Conservation (phyloP, 1,140 invertebrate genomes). For the Ruditapes philippinarum region DNA sequence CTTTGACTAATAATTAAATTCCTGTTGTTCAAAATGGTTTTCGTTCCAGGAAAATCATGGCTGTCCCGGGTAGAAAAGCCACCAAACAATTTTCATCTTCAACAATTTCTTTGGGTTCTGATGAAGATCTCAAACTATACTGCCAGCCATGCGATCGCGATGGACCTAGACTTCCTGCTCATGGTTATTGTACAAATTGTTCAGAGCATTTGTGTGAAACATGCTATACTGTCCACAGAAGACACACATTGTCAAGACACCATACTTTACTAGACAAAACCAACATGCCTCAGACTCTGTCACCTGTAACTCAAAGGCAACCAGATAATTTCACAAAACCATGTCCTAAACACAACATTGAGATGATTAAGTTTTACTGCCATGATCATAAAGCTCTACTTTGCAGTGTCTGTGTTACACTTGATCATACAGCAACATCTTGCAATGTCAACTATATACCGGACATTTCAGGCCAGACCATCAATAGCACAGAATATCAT, state of each 20-base stretch:
- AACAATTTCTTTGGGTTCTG: neutral
- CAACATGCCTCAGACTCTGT: neutral
- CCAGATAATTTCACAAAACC: neutral
- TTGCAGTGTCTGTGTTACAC: too few relatives aligned
- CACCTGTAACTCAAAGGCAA: neutral
- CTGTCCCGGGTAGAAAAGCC: neutral
- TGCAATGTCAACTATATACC: neutral
- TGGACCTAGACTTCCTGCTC: neutral
- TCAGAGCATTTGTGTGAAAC: neutral
- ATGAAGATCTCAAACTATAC: too few relatives aligned
- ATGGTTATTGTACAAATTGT: neutral
- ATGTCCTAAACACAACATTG: neutral
- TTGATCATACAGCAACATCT: too few relatives aligned
- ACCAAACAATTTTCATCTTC: neutral
- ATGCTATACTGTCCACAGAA: neutral
- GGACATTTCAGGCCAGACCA: neutral
- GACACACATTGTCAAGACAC: neutral
- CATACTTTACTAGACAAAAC: neutral
- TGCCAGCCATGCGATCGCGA: neutral
- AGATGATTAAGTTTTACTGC: too few relatives aligned
- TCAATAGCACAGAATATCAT: neutral
- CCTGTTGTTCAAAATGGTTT: too few relatives aligned
- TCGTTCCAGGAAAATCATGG: too few relatives aligned
- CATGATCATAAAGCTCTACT: too few relatives aligned
- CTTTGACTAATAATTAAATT: too few relatives aligned